phyloP scores from a whole-genome alignment of 2,888 invertebrate genomes.

The Apoda limacodes region DNA sequence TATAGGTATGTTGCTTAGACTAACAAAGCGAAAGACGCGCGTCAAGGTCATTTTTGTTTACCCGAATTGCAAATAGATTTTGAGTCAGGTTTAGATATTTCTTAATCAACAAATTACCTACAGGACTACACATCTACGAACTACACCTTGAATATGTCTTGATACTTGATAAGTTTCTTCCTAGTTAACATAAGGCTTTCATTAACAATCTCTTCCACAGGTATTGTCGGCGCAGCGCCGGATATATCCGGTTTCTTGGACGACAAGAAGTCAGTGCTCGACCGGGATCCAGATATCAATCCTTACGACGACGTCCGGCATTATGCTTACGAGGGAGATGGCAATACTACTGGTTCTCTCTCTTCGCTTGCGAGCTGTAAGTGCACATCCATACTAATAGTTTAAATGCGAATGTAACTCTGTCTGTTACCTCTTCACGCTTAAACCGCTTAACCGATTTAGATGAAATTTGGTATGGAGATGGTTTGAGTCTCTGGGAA shows the following conservation, averaged over 20 bases:
- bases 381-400: too few species aligned
- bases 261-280: constrained; percentile 89
- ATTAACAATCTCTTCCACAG: constrained; percentile 19
- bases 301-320: constrained; percentile 97
- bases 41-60: too few species aligned
- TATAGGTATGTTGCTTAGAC: too few species aligned
- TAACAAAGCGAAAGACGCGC: too few species aligned
- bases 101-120: constrained; percentile 1
- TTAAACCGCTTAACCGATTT: too few species aligned
- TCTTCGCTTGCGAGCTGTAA: constrained; percentile 91
- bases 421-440: too few species aligned
- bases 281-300: constrained; percentile 90
- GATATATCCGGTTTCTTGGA: constrained; percentile 92
- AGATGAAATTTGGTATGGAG: too few species aligned
- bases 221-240: constrained; percentile 61
- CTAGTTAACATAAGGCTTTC: not conserved
- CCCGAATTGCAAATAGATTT: too few species aligned
- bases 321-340: constrained; percentile 98
- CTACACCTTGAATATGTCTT: too few species aligned
- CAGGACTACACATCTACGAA: constrained; percentile 4
- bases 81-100: not conserved
- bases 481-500: too few species aligned
- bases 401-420: too few species aligned
- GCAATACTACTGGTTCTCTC: constrained; percentile 91
- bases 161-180: not conserved